Base-by-base conservation (phyloP, 2,797 vertebrate species). In the Chaunax sp. region DNA sequence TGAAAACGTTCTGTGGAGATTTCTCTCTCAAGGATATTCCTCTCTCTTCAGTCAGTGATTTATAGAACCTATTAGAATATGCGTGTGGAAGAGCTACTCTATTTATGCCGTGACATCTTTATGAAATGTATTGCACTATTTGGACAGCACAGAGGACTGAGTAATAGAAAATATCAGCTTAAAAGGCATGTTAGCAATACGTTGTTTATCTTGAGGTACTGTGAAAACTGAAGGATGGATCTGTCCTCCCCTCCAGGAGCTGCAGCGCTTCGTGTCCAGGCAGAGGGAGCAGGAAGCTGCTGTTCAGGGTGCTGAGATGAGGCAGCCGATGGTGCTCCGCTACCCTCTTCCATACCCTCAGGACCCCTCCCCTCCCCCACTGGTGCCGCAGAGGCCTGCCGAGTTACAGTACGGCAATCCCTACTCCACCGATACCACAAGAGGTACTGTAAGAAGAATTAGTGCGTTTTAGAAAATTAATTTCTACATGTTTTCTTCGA, bases 361-460 rank as follows among this genome's bases (percentile, higher is more conserved):
- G 83, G 94, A 96, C 68, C 94, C 89, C 3, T 93, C 94, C 20
- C 92, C 92, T 0, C 89, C 95, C 13, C 93, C 95, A 0, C 89
- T 94, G 61, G 92, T 96, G 35, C 94, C 96, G 4, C 89, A 92
- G 56, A 90, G 94, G 68, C 93, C 96, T 0, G 96, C 96, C 9
- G 93, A 96, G 82, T 83, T 99, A 84, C 96, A 97, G 3, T 98
- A 92, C 40, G 97, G 97, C 68, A 98, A 99, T 73, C 98, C 97
- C 19, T 99, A 99, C 59, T 93, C 93, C 69, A 74, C 89, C 1
- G 93, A 94, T 61, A 89, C 89, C 72, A 90, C 84, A 10, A 93
- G 93, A 95, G 96, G 96, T 95, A n/a, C n/a, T n/a, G n/a, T n/a
- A 33, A 50, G 85, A 18, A 45, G 3, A 19, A 18, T 4, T 1